Percentiles rank a stretch among this genome's conserved stretches.
Evolutionary conservation across 1,140 invertebrate species (phyloP).

Genomic region (Archivesica marissinica): DNA sequence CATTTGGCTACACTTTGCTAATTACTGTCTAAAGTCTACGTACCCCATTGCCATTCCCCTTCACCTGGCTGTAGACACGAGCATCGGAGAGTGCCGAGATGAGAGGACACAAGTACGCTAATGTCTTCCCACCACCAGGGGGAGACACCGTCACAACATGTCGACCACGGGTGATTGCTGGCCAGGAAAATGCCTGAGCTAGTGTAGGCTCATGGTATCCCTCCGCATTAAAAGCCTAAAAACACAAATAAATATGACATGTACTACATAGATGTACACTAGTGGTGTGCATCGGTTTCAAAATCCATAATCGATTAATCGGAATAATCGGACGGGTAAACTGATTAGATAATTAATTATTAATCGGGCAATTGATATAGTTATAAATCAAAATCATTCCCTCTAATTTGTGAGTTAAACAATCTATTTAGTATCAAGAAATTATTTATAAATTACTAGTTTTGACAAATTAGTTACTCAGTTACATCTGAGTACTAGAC

Average conservation of each 20-base stretch:
- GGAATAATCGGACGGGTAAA: no score
- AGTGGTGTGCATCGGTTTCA: no score
- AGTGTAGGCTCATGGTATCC: conserved; percentile 61
- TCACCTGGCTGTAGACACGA: conserved; percentile 66
- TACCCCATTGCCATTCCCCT: conserved; percentile 75
- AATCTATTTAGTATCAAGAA: no score
- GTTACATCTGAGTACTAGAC: no score
- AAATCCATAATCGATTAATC: no score
- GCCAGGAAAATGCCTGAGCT: conserved; percentile 76
- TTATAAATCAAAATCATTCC: neutral
- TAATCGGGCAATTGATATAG: no score
- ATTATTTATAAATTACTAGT: no score
- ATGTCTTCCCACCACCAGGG: conserved; percentile 71
- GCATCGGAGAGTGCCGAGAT: conserved; percentile 65
- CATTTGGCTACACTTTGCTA: no score
- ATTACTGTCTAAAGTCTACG: conserved; percentile 56
- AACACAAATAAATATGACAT: no score
- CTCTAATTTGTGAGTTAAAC: neutral
- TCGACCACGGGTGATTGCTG: conserved; percentile 66
- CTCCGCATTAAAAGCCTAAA: conserved; percentile 33
- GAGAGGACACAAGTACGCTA: conserved; percentile 75
- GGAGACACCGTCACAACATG: conserved; percentile 77
- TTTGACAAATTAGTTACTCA: no score
- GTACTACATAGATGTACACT: no score
- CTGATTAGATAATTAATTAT: no score